Evolutionary conservation across 2,113 vertebrate genomes (phyloP), one percentile per base, ranked within the genome.

Genomic region (Ranitomeya variabilis): DNA sequence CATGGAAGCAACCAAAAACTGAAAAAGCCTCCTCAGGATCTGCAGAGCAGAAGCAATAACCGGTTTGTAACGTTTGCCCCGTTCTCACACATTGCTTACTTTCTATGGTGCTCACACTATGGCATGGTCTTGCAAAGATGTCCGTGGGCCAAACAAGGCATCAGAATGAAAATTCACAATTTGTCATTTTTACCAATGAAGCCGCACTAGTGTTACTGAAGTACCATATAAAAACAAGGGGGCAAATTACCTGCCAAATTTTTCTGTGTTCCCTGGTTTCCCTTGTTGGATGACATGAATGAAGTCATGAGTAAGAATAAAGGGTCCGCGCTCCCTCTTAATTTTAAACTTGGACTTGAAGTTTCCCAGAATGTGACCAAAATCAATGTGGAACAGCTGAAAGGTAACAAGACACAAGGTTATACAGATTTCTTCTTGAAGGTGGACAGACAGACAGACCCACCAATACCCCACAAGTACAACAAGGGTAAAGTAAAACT

Each of bases 311-410:
- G 98, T 99, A 90, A 99, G 97, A 94, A 99, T 99, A 91, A 99
- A 99, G 86, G 98, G 98, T 85, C 99, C 98, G 1, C 98, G 96
- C 91, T 99, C 98, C 92, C 98, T 96, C 95, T 99, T 99, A 94
- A 99, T 99, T 91, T 98, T 98, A 92, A 99, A 99, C 93, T 99
- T 99, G 76, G 98, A 99, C 90, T 99, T 99, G 92, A 99, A 99
- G 94, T 99, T 99, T 86, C 98, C 98, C 92, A 99, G 95, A 93
- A 99, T 99, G 93, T 99, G 98, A 52, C 98, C 98, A 90, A 99
- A 99, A 93, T 99, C 98, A 90, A 99, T 99, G 93, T 99, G 98
- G 92, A 99, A 99, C 81, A 99, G 97, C 98, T 99, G 91, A 87
- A 90, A 91, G 89, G 54, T 84, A 0, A 26, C 2, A 54, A 52